phyloP scores from a whole-genome alignment of 1,140 invertebrate genomes.

The Zaprionus africanus region DNA sequence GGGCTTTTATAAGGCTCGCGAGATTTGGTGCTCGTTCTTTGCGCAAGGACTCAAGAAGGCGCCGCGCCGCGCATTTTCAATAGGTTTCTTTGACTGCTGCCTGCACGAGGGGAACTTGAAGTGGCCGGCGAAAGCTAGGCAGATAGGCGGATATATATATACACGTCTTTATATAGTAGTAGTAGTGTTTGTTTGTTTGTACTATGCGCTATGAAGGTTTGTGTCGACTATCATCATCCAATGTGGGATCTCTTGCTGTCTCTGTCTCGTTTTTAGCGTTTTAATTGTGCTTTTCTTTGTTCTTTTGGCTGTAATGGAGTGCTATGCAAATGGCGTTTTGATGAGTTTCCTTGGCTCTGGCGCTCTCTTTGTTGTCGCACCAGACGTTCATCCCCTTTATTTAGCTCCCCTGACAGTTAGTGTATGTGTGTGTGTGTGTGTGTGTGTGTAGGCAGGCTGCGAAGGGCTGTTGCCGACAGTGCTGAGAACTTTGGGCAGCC shows the following conservation, averaged over 20 bases:
- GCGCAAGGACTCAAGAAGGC: constrained; percentile 39
- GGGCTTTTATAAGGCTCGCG: constrained; percentile 23
- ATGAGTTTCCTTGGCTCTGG: constrained; percentile 78
- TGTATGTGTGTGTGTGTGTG: constrained; percentile 35
- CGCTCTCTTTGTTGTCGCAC: constrained; percentile 57
- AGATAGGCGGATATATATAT: constrained; percentile 8
- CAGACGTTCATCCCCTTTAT: constrained; percentile 73
- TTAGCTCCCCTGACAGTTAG: constrained; percentile 28
- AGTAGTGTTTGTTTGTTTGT: background rate
- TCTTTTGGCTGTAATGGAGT: constrained; percentile 81
- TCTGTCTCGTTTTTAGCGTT: constrained; percentile 55
- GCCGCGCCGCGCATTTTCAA: constrained; percentile 41
- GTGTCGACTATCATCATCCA: constrained; percentile 30
- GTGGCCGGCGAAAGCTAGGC: constrained; percentile 51
- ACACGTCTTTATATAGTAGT: background rate
- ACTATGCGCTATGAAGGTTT: constrained; percentile 3
- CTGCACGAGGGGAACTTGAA: constrained; percentile 47
- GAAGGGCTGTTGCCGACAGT: constrained; percentile 54
- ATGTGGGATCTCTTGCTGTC: constrained; percentile 31
- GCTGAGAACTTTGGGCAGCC: background rate
- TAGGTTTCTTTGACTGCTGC: constrained; percentile 34
- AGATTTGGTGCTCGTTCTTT: constrained; percentile 23
- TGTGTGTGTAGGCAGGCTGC: constrained; percentile 41
- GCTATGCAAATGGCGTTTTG: constrained; percentile 83
- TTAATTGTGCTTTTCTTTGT: constrained; percentile 81